Evolutionary conservation across 2,797 vertebrate species (phyloP).

Genomic region (Podarcis siculus): DNA sequence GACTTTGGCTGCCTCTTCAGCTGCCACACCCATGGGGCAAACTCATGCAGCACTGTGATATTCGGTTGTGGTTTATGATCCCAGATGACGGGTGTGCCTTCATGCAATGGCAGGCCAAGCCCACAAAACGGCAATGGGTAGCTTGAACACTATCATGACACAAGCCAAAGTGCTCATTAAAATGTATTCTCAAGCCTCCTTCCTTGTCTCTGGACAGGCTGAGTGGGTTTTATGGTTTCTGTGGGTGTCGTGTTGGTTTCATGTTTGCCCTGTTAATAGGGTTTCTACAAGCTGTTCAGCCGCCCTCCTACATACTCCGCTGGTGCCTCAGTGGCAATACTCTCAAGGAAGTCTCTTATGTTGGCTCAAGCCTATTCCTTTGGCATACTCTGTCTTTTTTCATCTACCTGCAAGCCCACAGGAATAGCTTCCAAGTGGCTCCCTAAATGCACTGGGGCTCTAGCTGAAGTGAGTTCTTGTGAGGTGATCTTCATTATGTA

Average conservation of each 20-base stretch:
- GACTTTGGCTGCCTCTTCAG: not conserved
- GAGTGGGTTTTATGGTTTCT: conserved; percentile 24
- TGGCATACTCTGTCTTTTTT: not conserved
- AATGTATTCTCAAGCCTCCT: not conserved
- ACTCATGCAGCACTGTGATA: not conserved
- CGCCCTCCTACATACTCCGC: not conserved
- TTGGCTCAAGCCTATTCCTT: not conserved
- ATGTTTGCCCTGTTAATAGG: not conserved
- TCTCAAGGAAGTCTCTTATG: not conserved
- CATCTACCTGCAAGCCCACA: too few relatives aligned
- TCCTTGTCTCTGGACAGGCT: not conserved
- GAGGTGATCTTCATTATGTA: not conserved
- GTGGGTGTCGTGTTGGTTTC: conserved; percentile 1
- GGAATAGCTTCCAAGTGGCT: not conserved
- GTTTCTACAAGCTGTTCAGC: not conserved
- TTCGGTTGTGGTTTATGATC: not conserved
- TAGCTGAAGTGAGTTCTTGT: not conserved
- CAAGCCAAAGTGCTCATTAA: conserved; percentile 22
- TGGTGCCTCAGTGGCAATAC: not conserved
- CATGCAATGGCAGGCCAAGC: not conserved
- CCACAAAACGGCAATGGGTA: not conserved
- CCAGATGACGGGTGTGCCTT: not conserved
- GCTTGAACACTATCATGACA: not conserved
- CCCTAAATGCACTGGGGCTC: not conserved
- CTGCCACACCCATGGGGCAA: not conserved